Percentiles rank a stretch among this genome's conserved stretches.
These are phyloP conservation scores for Uropetala carovei DNA, from an alignment of 2,888 invertebrate genomes.

Conservation along the genomic window DNA sequence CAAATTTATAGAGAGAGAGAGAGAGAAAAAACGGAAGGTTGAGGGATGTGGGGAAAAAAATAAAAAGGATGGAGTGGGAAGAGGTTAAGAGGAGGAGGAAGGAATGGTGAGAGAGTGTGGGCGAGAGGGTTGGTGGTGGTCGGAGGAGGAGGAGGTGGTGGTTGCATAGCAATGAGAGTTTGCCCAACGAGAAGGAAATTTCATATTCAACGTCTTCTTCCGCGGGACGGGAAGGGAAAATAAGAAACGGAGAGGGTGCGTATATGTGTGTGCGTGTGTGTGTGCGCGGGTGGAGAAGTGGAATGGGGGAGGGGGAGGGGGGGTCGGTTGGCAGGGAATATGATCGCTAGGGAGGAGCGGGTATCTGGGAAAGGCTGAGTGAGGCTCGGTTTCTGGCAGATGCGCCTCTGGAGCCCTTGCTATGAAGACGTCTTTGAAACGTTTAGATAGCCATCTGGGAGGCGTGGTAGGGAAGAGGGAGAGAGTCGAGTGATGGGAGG, in stretches of 20 bases:
- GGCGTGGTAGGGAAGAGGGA: not conserved
- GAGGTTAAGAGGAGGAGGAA: not conserved
- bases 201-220: slow-evolving; percentile 62
- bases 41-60: slow-evolving; percentile 13
- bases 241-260: not conserved
- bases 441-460: slow-evolving; percentile 24
- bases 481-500: not conserved
- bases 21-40: not conserved
- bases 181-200: slow-evolving; percentile 62
- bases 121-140: not conserved
- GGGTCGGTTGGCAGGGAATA: not conserved
- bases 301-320: not conserved
- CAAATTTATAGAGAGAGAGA: slow-evolving; percentile 53
- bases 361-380: not conserved
- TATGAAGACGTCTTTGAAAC: slow-evolving; percentile 7
- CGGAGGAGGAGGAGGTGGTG: slow-evolving; percentile 1
- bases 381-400: slow-evolving; percentile 14
- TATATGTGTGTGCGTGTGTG: not conserved
- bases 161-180: slow-evolving; percentile 62
- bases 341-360: not conserved
- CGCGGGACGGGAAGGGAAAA: not conserved
- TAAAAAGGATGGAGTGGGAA: slow-evolving; percentile 3
- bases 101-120: slow-evolving; percentile 20
- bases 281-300: not conserved
- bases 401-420: not conserved